Base-by-base conservation (phyloP, 2,113 vertebrate genomes). In the Tichodroma muraria region DNA sequence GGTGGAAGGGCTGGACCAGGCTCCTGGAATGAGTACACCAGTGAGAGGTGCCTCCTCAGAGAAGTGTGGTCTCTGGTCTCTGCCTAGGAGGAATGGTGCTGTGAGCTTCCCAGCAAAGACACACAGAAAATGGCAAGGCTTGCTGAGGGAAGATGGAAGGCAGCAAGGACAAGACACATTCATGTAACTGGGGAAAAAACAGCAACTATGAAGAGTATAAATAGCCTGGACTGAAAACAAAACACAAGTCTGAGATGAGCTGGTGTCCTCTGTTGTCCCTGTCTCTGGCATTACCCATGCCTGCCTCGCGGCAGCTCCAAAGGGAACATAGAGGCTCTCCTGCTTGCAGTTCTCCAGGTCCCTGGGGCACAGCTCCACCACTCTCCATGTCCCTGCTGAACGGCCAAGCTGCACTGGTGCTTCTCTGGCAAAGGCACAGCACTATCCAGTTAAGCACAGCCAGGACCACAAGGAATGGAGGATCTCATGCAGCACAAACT, bases 141-240 rank as follows among this genome's bases (percentile, higher is more conserved):
- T 69, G 63, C 86, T 35, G 24, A 18, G 54, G n/a, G 53, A 90
- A 93, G 70, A 87, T 60, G 73, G 89, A 63, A 85, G 89, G 78
- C 17, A 63, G 82, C 0, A 11, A 93, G 52, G 56, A 90, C 69
- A 81, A 90, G 86, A 86, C 37, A 60, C 64, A 56, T 71, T n/a
- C 89, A 21, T 71, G 89, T 63, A 96, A 89, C 72, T 31, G 61
- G 49, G 68, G 59, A 87, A 94, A 93, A 94, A 96, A 81, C 47
- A 94, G 93, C 75, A 90, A 69, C 89, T 94, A 16, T 68, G 45
- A 57, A 57, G 89, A 90, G 85, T 94, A 92, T 85, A 93, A 96
- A 96, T 94, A 96, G 93, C 86, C 61, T 89, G 57, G 84, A 72
- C 84, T 72, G 75, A 75, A 95, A 94, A 88, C 82, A 82, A 88